A percentile compares a stretch with the other conserved stretches of the same genome.
These are phyloP conservation scores for Ctenicera cuprea DNA, from an alignment of 2,888 invertebrate species.

Conservation along the genomic window DNA sequence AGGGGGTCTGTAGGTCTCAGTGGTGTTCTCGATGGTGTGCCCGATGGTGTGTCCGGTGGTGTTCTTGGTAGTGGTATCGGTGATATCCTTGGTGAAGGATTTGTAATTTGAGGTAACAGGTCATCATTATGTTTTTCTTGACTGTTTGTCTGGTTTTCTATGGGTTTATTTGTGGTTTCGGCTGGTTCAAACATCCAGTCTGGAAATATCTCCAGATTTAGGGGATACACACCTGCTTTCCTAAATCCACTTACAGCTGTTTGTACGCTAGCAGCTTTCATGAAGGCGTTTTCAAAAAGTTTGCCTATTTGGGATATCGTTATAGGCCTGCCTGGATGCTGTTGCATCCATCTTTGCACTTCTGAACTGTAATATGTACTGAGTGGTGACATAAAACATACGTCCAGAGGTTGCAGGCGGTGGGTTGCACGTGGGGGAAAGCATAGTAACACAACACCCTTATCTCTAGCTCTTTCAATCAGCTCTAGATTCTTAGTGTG, in stretches of 20 bases:
- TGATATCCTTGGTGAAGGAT: too few relatives aligned
- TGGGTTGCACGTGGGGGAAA: constrained; percentile 57
- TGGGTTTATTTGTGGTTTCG: constrained; percentile 33
- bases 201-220: constrained; percentile 45
- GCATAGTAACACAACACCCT: too few relatives aligned
- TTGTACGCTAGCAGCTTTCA: constrained; percentile 25
- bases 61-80: too few relatives aligned
- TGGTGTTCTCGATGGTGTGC: too few relatives aligned
- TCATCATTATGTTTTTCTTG: too few relatives aligned
- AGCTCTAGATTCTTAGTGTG: constrained; percentile 20
- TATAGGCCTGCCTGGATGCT: too few relatives aligned
- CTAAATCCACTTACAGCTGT: not conserved
- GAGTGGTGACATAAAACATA: constrained; percentile 5
- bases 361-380: not conserved
- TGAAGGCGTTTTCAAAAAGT: constrained; percentile 20
- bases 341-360: too few relatives aligned
- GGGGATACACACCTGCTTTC: not conserved
- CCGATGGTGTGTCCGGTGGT: too few relatives aligned
- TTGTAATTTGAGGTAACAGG: too few relatives aligned
- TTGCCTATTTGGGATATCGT: constrained; percentile 40
- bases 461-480: constrained; percentile 47
- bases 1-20: too few relatives aligned
- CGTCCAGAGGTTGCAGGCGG: constrained; percentile 60
- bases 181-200: not conserved
- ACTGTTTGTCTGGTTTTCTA: too few relatives aligned